Evolutionary conservation across 53 echinoderm and acorn worm species (phyloP), one percentile per base, ranked within the genome.

Genomic region (Astropecten irregularis): DNA sequence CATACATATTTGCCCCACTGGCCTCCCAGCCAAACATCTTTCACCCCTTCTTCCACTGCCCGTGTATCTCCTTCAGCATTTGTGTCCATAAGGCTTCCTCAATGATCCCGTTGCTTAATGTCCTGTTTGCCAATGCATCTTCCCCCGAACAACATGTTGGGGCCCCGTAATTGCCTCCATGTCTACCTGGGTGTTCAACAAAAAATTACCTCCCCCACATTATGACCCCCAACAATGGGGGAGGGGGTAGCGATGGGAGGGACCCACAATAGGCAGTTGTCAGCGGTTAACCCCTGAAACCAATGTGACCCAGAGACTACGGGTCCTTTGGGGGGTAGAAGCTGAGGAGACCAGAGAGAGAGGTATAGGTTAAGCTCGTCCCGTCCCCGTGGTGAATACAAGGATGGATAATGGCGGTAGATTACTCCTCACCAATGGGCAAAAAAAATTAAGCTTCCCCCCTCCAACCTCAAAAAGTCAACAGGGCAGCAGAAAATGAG

Each of bases 141-240:
- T n/a, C n/a, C n/a, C n/a, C n/a, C n/a, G n/a, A n/a, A n/a, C n/a
- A n/a, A n/a, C n/a, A n/a, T n/a, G n/a, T n/a, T n/a, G n/a, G n/a
- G n/a, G n/a, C n/a, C n/a, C n/a, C n/a, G n/a, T n/a, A n/a, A n/a
- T n/a, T n/a, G n/a, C n/a, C n/a, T n/a, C n/a, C n/a, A n/a, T n/a
- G 13, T 34, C 34, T 62, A 18, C 73, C 18, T 73, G 73, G 73
- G 73, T 73, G 73, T 73, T 54, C 73, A 73, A 60, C 20, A n/a
- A n/a, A 21, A 8, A 42, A 42, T 11, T 11, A 8, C 42, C 11
- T 42, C 42, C 42, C 42, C 42, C 42, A 13, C 25, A 73, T n/a
- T 32, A 48, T 21, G 33, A 33, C 20, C 52, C 23, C 30, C 3
- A 18, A 72, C 55, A 73, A 52, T 73, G 52, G 21, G 29, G 19